Conservation (phyloP, 2,113 vertebrate genomes). For the Uropsilus gracilis region DNA sequence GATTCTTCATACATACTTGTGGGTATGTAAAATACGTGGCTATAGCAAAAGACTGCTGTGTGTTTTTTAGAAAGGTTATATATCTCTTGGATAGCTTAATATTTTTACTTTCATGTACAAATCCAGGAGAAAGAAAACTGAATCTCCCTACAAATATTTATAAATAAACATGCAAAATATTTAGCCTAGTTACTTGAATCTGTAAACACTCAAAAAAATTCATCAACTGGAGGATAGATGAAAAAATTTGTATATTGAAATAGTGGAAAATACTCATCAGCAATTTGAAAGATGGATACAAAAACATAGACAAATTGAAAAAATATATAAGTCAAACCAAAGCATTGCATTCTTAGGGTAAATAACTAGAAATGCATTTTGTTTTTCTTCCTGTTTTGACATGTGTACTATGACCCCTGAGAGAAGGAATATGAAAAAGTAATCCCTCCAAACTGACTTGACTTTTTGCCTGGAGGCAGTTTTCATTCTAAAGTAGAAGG, state of each 20-base stretch:
- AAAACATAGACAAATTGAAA: not conserved
- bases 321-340: no score
- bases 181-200: not conserved
- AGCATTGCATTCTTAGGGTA: not conserved
- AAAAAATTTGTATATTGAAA: not conserved
- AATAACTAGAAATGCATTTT: not conserved
- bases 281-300: not conserved
- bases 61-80: not conserved
- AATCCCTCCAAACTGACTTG: not conserved
- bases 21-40: not conserved
- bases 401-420: not conserved
- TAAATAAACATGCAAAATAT: not conserved
- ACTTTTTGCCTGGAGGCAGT: not conserved
- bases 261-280: not conserved
- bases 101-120: not conserved
- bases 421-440: not conserved
- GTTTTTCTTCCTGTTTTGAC: not conserved
- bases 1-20: not conserved
- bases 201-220: not conserved
- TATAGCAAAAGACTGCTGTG: not conserved
- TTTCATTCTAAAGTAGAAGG: not conserved
- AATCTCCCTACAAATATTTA: not conserved
- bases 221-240: not conserved
- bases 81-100: not conserved
- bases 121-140: not conserved